These are phyloP conservation scores for Gorsachius magnificus DNA, from an alignment of 2,797 vertebrate genomes.

Conservation along the genomic window DNA sequence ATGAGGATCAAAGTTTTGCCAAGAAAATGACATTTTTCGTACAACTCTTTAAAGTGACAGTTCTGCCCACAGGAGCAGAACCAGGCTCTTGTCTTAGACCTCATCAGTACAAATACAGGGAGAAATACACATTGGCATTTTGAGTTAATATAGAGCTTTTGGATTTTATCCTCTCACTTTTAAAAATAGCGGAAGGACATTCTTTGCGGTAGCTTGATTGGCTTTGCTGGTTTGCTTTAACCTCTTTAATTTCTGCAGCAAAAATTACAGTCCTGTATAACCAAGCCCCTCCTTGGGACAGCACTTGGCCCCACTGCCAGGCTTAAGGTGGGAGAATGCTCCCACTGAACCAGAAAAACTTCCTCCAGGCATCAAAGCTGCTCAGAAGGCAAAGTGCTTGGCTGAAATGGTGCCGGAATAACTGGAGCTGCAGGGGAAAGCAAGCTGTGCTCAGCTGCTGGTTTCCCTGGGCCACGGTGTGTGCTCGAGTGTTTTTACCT, in stretches of 20 bases:
- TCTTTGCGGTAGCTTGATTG: neutral
- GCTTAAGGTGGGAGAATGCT: neutral
- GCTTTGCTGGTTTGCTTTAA: neutral
- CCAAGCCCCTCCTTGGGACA: neutral
- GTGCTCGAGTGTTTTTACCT: neutral
- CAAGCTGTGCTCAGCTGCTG: neutral
- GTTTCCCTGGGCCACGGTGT: fast-evolving
- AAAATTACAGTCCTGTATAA: neutral
- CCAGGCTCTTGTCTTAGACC: neutral
- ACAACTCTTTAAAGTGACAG: neutral
- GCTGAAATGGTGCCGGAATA: neutral
- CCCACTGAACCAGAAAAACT: neutral
- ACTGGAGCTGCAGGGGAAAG: neutral
- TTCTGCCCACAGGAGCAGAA: neutral
- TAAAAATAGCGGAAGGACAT: neutral
- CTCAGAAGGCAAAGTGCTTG: neutral
- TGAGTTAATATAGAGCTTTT: neutral
- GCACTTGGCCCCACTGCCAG: neutral
- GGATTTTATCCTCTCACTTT: neutral
- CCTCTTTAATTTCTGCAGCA: neutral
- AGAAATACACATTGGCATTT: neutral
- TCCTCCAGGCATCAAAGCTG: neutral
- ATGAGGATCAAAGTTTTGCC: neutral
- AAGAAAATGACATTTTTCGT: neutral
- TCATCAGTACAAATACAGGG: neutral